A percentile compares a stretch with the other conserved stretches of the same genome.
Evolutionary conservation across 1,140 invertebrate species (phyloP).

Genomic region (Trachymyrmex cornetzi): DNA sequence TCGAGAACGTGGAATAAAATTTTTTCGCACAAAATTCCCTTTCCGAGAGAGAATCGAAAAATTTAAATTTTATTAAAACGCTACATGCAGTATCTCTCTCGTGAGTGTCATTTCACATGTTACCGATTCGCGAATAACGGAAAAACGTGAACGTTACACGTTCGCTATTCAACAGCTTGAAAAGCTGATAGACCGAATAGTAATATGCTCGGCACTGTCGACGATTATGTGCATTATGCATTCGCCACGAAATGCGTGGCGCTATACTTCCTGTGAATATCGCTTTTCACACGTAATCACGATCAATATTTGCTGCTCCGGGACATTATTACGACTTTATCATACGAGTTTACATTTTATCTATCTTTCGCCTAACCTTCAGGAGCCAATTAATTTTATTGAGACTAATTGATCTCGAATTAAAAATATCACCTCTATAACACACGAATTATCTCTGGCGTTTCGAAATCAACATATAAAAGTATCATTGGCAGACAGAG

Average conservation of each 20-base stretch:
- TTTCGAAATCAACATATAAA: background rate
- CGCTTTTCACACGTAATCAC: background rate
- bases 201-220: background rate
- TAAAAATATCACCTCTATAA: background rate
- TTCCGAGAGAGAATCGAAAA: background rate
- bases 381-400: background rate
- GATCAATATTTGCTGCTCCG: slow-evolving; percentile 19
- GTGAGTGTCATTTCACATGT: background rate
- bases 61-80: slow-evolving; percentile 33
- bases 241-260: slow-evolving; percentile 28
- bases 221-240: slow-evolving; percentile 23
- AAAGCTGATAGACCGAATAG: slow-evolving; percentile 22
- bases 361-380: background rate
- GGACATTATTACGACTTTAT: background rate
- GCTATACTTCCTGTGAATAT: slow-evolving; percentile 36
- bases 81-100: background rate
- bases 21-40: background rate
- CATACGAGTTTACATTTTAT: background rate
- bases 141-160: slow-evolving; percentile 34
- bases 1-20: background rate
- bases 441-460: background rate
- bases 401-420: background rate
- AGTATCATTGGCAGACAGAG: background rate
- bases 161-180: slow-evolving; percentile 9
- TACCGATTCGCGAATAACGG: slow-evolving; percentile 8